Base-by-base conservation (phyloP, 1,140 invertebrate genomes). In the Drosophila micromelanica region DNA sequence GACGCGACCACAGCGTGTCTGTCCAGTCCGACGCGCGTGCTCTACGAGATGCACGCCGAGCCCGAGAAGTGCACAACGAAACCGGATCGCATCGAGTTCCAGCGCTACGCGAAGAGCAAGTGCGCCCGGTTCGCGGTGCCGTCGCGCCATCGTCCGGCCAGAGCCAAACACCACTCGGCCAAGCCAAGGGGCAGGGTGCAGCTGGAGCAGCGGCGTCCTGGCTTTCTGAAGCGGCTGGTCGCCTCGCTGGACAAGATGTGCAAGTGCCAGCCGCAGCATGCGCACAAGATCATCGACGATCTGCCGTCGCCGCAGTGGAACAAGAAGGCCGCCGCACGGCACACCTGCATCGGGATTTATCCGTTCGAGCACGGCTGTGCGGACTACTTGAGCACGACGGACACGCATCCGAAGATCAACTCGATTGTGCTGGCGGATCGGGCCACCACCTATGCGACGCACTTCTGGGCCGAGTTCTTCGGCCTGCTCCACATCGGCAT, bases 391-490 rank as follows among this genome's bases (percentile, higher is more conserved):
- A 91, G 92, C 73, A 95, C 94, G 8, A 95, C 94, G 2, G 95
- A 95, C 74, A 92, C 92, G 2, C 93, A 94, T 43, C 95, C 95
- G 4, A 78, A 94, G 42, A 86, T 95, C 13, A 76, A 91, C 5
- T 93, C 94, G 0, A 94, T 95, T 54, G 91, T 93, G 35, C 80
- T 94, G 35, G 94, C 94, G 0, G 93, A 95, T 64, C 94, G 93
- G 70, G 93, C 94, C 1, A 94, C 94, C 64, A 90, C 92, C 51
- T 93, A 93, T 63, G 93, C 94, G 3, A 95, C 93, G 0, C 92
- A 93, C 62, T 95, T 95, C 72, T 95, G 95, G 94, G 94, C 95
- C 3, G 94, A 95, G 80, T 93, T 95, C 67, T 95, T 95, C 72
- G 94, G 94, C 2, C 92, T 93, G 2, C 78, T 95, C 30, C 94